phyloP scores from a whole-genome alignment of 2,113 vertebrate genomes.

The Scortum barcoo region DNA sequence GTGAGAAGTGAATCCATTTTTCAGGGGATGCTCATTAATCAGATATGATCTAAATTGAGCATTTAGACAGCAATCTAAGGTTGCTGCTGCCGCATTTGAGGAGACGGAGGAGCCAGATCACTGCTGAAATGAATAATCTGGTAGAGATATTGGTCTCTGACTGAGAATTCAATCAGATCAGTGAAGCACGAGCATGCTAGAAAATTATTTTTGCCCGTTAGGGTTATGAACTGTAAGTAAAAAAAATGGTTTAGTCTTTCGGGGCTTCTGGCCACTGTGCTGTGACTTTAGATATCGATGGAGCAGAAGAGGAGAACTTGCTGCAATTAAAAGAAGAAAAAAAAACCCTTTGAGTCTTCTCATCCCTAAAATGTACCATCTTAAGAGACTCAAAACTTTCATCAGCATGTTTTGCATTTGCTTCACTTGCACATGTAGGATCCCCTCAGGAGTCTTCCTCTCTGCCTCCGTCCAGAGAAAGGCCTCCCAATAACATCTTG shows the following conservation, averaged over 20 bases:
- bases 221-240: not conserved
- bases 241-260: conserved; percentile 13
- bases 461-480: conserved; percentile 5
- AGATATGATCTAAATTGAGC: not conserved
- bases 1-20: not conserved
- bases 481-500: conserved; percentile 12
- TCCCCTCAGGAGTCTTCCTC: conserved; percentile 11
- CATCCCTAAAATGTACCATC: conserved; percentile 18
- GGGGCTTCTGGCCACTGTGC: not conserved
- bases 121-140: not conserved
- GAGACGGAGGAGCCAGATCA: not conserved
- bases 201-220: not conserved
- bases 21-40: not conserved
- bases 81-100: not conserved
- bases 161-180: conserved; percentile 30
- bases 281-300: conserved; percentile 17
- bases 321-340: conserved; percentile 16
- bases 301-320: conserved; percentile 5
- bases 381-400: conserved; percentile 24
- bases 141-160: conserved; percentile 8
- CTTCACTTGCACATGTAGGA: conserved; percentile 5
- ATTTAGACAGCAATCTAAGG: not conserved
- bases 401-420: conserved; percentile 47
- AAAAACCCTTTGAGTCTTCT: conserved; percentile 14
- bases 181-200: conserved; percentile 18